Base-by-base conservation (phyloP, 2,113 vertebrate species). In the Festucalex cinctus region DNA sequence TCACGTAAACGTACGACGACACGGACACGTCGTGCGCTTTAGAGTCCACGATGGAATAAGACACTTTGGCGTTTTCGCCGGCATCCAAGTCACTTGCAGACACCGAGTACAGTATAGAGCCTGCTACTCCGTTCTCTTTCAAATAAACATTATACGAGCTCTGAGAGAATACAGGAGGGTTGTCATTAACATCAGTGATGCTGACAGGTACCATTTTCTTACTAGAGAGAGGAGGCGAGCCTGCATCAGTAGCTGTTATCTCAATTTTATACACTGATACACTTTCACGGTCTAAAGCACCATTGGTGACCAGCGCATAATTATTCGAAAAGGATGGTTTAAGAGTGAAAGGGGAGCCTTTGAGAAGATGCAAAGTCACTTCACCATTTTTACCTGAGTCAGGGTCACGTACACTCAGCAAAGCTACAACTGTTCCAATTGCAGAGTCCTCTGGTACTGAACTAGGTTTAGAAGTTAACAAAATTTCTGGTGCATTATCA, bases 1-100 rank as follows among this genome's bases (percentile, higher is more conserved):
- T 93, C 10, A 95, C 92, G 49, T 92, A 93, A 63, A 94, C 92
- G 78, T 92, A 94, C 10, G 90, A 85, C 1, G 92, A 92, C 54
- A 93, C 80, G 7, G 93, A 91, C 0, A 91, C 68, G 43, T 91
- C 90, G 70, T 92, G 87, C 54, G 88, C 68, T 73, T 88, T 90
- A 0, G 76, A 90, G 67, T 92, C 90, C 76, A 93, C 54, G 28
- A 94, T 91, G 37, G 92, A 93, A 54, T 93, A 95, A 9, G 90
- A 85, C 1, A 94, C 37, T 22, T 78, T 89, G 35, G 91, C 86
- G 0, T 94, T 95, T 44, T 74, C 78, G 0, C 91, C 91, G 20
- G 75, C 78, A 61, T 95, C 94, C 0, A 87, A 86, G 36, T 95
- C 94, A 2, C 67, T 90, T 0, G 94, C 94, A 32, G 91, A 78